Evolutionary conservation across 2,888 invertebrate species (phyloP).

Genomic region (Macrosiphum euphorbiae): DNA sequence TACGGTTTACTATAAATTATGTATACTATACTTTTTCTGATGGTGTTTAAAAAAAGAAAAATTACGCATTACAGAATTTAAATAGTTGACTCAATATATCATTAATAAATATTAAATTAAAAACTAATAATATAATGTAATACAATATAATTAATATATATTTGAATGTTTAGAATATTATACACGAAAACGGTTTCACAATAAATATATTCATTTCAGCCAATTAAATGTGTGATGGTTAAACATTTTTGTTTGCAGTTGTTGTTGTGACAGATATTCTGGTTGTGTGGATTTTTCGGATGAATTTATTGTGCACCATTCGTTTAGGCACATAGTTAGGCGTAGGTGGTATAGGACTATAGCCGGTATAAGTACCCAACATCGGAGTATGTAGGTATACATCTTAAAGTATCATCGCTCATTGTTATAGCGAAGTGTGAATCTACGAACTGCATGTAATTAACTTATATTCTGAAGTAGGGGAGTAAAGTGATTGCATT

Average conservation of each 20-base stretch:
- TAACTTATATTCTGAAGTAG: not conserved
- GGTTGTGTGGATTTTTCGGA: not conserved
- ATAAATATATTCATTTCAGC: not conserved
- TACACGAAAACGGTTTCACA: not conserved
- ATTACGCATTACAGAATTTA: not conserved
- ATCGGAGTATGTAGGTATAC: not conserved
- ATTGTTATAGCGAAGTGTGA: not conserved
- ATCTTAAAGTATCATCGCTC: not conserved
- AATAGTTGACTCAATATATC: not conserved
- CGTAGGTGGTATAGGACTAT: not conserved
- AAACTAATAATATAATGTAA: not conserved
- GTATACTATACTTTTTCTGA: not conserved
- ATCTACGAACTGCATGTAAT: not conserved
- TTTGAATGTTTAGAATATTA: not conserved
- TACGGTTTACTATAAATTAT: not conserved
- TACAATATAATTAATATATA: not conserved
- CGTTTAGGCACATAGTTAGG: not conserved
- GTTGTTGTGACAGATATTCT: not conserved
- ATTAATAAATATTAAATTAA: not conserved
- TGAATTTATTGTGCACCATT: not conserved
- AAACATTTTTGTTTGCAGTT: slow-evolving; percentile 3
- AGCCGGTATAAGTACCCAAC: not conserved
- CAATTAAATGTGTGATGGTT: not conserved
- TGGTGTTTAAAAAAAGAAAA: not conserved
- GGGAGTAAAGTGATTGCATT: not conserved